phyloP scores from a whole-genome alignment of 2,797 vertebrate species.

The Dendrocincla tyrannina region DNA sequence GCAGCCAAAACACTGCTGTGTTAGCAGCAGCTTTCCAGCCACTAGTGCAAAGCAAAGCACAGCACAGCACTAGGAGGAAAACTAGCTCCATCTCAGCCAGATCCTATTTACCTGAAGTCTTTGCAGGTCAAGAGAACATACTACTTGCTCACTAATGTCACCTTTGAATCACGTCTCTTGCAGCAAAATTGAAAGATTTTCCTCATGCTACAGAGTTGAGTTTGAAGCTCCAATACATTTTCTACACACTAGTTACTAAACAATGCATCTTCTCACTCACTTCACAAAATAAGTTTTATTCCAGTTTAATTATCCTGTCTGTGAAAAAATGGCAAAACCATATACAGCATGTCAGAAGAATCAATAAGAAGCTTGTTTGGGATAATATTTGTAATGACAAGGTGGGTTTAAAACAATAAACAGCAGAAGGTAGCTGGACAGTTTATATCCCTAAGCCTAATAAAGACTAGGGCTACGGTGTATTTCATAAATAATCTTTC shows the following conservation, averaged over 20 bases:
- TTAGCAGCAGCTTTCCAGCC: background rate
- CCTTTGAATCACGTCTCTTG: background rate
- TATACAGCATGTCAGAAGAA: background rate
- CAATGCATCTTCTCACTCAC: background rate
- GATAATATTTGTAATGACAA: background rate
- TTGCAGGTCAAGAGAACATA: background rate
- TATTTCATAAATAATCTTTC: constrained; percentile 19
- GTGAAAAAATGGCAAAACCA: background rate
- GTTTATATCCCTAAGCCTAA: background rate
- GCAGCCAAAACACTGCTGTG: background rate
- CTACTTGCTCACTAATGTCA: background rate
- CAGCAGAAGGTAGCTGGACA: background rate
- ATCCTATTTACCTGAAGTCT: background rate
- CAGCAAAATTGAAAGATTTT: background rate
- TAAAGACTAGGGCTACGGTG: background rate
- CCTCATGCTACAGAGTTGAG: background rate
- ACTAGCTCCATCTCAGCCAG: background rate
- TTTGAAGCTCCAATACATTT: background rate
- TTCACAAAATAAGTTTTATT: background rate
- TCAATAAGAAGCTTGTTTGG: background rate
- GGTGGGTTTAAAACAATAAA: background rate
- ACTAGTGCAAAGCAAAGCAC: background rate
- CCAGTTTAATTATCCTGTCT: background rate
- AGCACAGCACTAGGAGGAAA: background rate
- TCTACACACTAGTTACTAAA: background rate